A percentile compares a stretch with the other conserved stretches of the same genome.
Evolutionary conservation across 2,113 vertebrate species (phyloP).

Genomic region (Pelusios castaneus): DNA sequence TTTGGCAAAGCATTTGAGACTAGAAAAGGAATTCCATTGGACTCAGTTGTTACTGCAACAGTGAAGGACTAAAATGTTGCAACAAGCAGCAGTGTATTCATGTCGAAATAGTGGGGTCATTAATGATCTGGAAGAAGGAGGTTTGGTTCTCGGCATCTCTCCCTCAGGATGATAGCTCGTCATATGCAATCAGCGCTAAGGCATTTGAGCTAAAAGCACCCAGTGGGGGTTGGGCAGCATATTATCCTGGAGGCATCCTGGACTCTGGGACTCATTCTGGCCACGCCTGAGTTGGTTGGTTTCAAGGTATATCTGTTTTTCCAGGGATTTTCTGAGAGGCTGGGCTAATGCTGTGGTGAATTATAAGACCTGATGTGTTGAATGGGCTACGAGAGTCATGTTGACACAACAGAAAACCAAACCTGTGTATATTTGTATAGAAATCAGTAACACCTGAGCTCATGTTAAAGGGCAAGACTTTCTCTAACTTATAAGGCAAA

Average conservation of each 20-base stretch:
- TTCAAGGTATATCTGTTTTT: background rate
- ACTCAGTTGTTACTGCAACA: background rate
- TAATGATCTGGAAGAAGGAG: background rate
- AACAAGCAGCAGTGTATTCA: rapidly evolving
- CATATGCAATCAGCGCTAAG: rapidly evolving
- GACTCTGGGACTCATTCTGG: background rate
- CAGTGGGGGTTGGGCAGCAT: background rate
- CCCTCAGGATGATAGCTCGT: background rate
- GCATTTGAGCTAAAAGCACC: background rate
- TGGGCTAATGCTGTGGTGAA: background rate
- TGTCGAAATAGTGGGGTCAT: background rate
- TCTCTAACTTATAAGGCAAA: background rate
- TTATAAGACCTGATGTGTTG: background rate
- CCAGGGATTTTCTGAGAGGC: background rate
- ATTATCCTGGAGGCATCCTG: background rate
- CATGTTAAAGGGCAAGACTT: background rate
- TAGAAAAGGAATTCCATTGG: background rate
- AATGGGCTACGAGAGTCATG: background rate
- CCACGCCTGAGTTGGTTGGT: rapidly evolving
- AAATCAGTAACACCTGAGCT: background rate
- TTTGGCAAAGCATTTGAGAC: background rate
- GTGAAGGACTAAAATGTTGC: background rate
- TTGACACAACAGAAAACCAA: background rate
- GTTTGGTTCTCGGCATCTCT: background rate
- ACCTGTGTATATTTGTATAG: background rate